Conservation (phyloP, 2,113 vertebrate genomes). For the Vulpes vulpes region DNA sequence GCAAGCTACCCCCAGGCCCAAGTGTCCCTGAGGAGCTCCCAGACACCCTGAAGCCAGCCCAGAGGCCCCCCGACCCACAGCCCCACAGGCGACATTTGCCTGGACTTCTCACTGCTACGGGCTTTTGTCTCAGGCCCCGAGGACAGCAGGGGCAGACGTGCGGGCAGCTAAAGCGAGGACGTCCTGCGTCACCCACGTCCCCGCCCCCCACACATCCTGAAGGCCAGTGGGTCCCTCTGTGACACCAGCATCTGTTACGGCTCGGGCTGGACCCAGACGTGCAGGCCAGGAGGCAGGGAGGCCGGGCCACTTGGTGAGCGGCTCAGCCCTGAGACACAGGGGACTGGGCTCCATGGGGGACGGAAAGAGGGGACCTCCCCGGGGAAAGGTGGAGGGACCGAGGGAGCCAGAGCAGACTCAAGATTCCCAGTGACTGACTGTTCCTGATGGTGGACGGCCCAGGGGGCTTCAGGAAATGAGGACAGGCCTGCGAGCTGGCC, state of each 20-base stretch:
- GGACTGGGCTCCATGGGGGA: neutral
- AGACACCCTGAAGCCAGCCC: neutral
- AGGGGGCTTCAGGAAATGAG: neutral
- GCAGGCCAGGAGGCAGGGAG: neutral
- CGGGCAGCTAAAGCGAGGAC: neutral
- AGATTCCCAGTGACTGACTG: neutral
- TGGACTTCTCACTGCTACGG: neutral
- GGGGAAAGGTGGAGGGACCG: neutral
- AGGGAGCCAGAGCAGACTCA: neutral
- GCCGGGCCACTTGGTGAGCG: accelerated
- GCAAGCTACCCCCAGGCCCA: neutral
- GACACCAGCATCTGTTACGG: too few species aligned
- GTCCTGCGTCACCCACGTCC: neutral
- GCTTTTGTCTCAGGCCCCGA: neutral
- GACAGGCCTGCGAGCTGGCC: neutral
- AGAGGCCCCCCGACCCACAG: neutral
- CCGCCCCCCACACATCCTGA: neutral
- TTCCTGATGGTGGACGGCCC: neutral
- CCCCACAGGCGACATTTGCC: accelerated
- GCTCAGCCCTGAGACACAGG: neutral
- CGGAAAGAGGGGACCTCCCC: neutral
- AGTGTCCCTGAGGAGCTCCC: neutral
- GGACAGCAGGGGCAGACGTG: neutral
- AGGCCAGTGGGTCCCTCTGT: neutral
- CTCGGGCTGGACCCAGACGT: neutral